phyloP scores from a whole-genome alignment of 2,888 invertebrate species.

The Melinopterus prodromus region DNA sequence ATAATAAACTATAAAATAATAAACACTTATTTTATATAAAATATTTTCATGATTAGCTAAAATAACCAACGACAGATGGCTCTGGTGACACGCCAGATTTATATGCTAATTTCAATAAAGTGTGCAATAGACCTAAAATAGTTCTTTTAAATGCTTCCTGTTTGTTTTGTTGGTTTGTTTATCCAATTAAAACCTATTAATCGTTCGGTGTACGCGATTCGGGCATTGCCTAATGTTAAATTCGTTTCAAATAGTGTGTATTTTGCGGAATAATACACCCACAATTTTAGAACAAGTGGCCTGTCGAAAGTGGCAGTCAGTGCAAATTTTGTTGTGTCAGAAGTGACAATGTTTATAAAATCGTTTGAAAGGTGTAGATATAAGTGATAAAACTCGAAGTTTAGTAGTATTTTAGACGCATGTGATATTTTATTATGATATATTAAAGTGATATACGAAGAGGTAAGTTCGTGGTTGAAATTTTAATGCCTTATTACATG shows the following conservation, averaged over 20 bases:
- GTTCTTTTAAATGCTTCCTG: background rate
- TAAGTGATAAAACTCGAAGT: slow-evolving; percentile 13
- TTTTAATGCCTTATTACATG: slow-evolving; percentile 24
- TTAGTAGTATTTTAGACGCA: slow-evolving; percentile 9
- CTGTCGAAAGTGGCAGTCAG: background rate
- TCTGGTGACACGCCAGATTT: background rate
- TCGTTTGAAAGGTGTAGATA: slow-evolving; percentile 5
- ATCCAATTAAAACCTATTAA: background rate
- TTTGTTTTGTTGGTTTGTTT: background rate
- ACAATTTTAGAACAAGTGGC: slow-evolving; percentile 9
- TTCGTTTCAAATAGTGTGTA: background rate
- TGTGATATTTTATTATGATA: slow-evolving; percentile 21
- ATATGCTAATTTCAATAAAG: background rate
- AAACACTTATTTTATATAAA: background rate
- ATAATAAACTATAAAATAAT: background rate
- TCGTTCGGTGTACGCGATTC: background rate
- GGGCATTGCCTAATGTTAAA: background rate
- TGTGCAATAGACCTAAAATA: background rate
- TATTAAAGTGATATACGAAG: slow-evolving; percentile 12
- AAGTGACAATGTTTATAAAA: slow-evolving; percentile 23
- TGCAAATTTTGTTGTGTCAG: background rate
- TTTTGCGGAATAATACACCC: background rate
- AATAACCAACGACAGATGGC: background rate
- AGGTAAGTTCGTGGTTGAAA: slow-evolving; percentile 22
- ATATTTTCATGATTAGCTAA: background rate